A percentile compares a stretch with the other conserved stretches of the same genome.
Conservation (phyloP, 2,888 invertebrate genomes). For the Dioctria rufipes region DNA sequence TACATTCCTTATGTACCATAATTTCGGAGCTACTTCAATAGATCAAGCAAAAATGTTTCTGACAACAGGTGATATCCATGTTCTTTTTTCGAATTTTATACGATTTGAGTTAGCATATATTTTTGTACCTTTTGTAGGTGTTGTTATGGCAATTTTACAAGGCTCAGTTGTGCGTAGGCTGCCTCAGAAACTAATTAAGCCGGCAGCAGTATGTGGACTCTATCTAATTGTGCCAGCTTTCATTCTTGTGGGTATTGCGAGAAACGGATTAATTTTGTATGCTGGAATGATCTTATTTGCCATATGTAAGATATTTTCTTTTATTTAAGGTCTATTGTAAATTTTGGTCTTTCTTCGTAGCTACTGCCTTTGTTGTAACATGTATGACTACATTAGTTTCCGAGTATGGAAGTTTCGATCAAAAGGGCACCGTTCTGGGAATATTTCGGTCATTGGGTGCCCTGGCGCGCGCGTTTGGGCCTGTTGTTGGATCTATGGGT, state of each 20-base stretch:
- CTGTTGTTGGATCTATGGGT: constrained; percentile 89
- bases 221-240: constrained; percentile 90
- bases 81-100: constrained; percentile 10
- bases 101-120: constrained; percentile 15
- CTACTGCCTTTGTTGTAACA: constrained; percentile 94
- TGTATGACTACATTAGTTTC: constrained; percentile 96
- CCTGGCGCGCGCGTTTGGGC: constrained; percentile 92
- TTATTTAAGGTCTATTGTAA: neutral
- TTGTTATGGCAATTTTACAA: constrained; percentile 92
- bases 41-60: constrained; percentile 99
- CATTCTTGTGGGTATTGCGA: constrained; percentile 84
- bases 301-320: constrained; percentile 81
- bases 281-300: constrained; percentile 90
- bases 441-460: constrained; percentile 96
- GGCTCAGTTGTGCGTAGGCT: constrained; percentile 90
- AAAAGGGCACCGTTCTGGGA: constrained; percentile 94
- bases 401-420: constrained; percentile 82
- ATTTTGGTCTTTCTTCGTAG: constrained; percentile 69
- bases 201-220: constrained; percentile 82
- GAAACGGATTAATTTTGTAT: constrained; percentile 77
- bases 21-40: constrained; percentile 92
- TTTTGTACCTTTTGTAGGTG: constrained; percentile 69
- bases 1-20: constrained; percentile 95
- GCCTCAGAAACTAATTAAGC: constrained; percentile 80
- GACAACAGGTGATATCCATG: constrained; percentile 80